Conservation (phyloP, 2,797 vertebrate genomes). For the Loris lydekkerianus region DNA sequence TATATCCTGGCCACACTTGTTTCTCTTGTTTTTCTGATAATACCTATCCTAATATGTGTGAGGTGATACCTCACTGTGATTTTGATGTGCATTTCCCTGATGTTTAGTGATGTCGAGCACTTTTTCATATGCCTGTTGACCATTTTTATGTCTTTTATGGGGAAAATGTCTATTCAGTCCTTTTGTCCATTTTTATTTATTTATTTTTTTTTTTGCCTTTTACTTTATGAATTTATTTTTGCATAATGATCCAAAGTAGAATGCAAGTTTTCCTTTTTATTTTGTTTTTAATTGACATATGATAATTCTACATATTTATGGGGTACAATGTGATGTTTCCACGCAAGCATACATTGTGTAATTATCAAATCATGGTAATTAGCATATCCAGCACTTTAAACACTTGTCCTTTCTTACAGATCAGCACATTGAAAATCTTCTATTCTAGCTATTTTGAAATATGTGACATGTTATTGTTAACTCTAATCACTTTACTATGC, state of each 20-base stretch:
- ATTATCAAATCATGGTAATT: neutral
- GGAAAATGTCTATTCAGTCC: too few species aligned
- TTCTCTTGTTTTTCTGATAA: too few species aligned
- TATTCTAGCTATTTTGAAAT: neutral
- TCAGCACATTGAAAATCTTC: neutral
- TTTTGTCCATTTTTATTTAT: too few species aligned
- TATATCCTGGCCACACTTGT: too few species aligned
- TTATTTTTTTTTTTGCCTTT: neutral
- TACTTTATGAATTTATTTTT: neutral
- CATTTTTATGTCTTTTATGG: too few species aligned
- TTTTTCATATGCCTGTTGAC: too few species aligned
- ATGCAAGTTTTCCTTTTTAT: neutral
- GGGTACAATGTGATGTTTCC: neutral
- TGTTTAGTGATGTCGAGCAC: too few species aligned
- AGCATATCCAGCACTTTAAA: neutral
- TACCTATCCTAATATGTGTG: too few species aligned
- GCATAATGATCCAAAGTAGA: neutral
- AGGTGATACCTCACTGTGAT: too few species aligned
- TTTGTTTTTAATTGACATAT: neutral
- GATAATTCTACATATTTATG: neutral
- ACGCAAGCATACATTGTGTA: neutral
- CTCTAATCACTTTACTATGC: neutral
- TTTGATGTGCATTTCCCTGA: too few species aligned
- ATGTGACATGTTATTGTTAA: neutral
- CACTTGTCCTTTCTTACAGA: neutral